Percentiles rank a stretch among this genome's conserved stretches.
Evolutionary conservation across 2,797 vertebrate genomes (phyloP).

Genomic region (Sebastes vulpes): DNA sequence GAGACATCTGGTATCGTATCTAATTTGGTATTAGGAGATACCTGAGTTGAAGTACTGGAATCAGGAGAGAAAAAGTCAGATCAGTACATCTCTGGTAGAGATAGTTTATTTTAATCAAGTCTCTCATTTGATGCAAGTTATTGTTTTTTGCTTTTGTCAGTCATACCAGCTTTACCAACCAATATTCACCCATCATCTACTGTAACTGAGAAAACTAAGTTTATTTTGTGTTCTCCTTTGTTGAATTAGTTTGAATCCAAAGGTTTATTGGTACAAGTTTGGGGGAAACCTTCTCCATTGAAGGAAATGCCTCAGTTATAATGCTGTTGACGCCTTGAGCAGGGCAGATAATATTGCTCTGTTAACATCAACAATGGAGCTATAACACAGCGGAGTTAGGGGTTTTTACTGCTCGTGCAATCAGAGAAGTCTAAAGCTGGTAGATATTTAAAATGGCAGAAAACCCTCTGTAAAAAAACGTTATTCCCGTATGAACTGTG

Average conservation of each 20-base stretch:
- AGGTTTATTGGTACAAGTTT: conserved; percentile 46
- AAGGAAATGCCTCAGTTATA: conserved; percentile 70
- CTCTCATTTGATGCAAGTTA: neutral
- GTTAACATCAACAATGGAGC: conserved; percentile 56
- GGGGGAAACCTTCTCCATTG: conserved; percentile 46
- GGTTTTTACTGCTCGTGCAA: conserved; percentile 39
- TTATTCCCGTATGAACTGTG: conserved; percentile 46
- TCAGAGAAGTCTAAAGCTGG: conserved; percentile 51
- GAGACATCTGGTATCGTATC: neutral
- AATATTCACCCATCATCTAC: neutral
- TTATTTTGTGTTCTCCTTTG: neutral
- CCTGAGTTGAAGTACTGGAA: neutral
- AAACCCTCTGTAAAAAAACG: conserved; percentile 55
- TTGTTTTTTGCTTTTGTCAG: neutral
- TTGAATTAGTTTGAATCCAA: conserved; percentile 31
- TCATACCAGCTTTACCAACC: neutral
- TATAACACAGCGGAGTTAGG: conserved; percentile 24
- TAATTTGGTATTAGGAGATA: neutral
- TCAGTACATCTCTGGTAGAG: neutral
- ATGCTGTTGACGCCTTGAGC: conserved; percentile 47
- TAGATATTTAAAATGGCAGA: conserved; percentile 66
- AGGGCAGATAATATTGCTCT: conserved; percentile 36
- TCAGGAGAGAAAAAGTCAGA: neutral
- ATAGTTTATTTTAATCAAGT: neutral
- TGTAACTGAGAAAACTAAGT: neutral